Evolutionary conservation across 2,888 invertebrate species (phyloP).

Genomic region (Glyphotaelius pellucidus): DNA sequence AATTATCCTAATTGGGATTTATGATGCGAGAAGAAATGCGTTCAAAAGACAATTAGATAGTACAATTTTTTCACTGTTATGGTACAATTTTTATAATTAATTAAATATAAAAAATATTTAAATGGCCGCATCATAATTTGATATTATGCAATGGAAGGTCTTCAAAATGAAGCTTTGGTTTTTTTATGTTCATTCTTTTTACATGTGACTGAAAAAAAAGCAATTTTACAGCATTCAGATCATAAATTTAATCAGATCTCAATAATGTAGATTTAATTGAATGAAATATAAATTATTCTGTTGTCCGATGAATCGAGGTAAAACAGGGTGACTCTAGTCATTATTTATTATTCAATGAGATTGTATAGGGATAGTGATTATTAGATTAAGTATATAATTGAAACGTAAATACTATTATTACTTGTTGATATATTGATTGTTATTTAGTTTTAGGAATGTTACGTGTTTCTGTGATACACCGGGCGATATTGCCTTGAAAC

Average conservation of each 20-base stretch:
- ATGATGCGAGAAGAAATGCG: constrained; percentile 29
- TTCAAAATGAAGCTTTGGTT: neutral
- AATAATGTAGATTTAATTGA: constrained; percentile 9
- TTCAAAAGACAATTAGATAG: constrained; percentile 49
- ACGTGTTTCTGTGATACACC: constrained; percentile 62
- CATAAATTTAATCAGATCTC: constrained; percentile 15
- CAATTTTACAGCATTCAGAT: neutral
- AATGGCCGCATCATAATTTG: neutral
- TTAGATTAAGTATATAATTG: constrained; percentile 23
- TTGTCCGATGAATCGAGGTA: constrained; percentile 31
- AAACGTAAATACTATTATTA: constrained; percentile 36
- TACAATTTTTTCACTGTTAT: constrained; percentile 47
- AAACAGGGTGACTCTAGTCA: constrained; percentile 66
- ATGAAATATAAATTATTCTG: constrained; percentile 24
- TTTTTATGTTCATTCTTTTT: neutral
- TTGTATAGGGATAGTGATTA: constrained; percentile 18
- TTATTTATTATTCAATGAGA: constrained; percentile 36
- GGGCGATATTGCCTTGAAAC: constrained; percentile 10
- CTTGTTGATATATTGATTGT: constrained; percentile 59
- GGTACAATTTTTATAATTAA: constrained; percentile 47
- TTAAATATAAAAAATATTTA: constrained; percentile 6
- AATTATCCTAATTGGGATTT: constrained; percentile 3
- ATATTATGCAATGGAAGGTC: neutral
- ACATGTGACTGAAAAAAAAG: neutral
- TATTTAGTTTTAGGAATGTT: constrained; percentile 66